Evolutionary conservation across 2,797 vertebrate genomes (phyloP), one percentile per base, ranked within the genome.

Genomic region (Heliangelus exortis): DNA sequence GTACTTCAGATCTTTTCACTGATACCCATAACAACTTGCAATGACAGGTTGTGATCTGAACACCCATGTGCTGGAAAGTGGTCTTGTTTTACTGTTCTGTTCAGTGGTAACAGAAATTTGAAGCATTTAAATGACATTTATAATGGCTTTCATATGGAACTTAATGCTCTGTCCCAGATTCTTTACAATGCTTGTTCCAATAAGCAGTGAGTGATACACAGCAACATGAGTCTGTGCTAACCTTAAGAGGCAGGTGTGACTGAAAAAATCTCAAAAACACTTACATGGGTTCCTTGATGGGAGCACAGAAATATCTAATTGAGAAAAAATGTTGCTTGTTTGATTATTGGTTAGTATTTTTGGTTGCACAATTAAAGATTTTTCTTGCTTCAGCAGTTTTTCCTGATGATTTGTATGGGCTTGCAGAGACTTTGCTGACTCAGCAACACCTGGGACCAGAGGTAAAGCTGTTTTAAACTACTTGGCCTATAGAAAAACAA

Each of bases 341-440:
- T 96, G 83, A 84, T 85, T 85, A 90, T 93, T 89, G 43, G 3
- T 84, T 84, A 87, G 80, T 53, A 84, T 87, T 89, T 94, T 93
- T 78, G 10, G 73, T 91, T 89, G 65, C 81, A 57, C 93, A 96
- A 95, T 95, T 97, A 96, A 96, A 95, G 87, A 95, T 94, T 95
- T 96, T 94, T 87, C 94, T 96, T 94, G 86, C 92, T 96, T 97
- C 94, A 96, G 95, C 96, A 96, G 82, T 96, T 95, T 96, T 93
- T 88, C 82, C 85, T 92, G 89, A 80, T 96, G 95, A 96, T 97
- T 93, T 96, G 92, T 94, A 86, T 81, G 79, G 68, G 33, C 18
- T 94, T 33, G 80, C 18, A 48, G 77, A 95, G 71, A 79, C 59
- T 92, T 93, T 96, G 96, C 95, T 96, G 93, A 66, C 80, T 97